Conservation (phyloP, 2,888 invertebrate species). For the Spilosoma lubricipeda region DNA sequence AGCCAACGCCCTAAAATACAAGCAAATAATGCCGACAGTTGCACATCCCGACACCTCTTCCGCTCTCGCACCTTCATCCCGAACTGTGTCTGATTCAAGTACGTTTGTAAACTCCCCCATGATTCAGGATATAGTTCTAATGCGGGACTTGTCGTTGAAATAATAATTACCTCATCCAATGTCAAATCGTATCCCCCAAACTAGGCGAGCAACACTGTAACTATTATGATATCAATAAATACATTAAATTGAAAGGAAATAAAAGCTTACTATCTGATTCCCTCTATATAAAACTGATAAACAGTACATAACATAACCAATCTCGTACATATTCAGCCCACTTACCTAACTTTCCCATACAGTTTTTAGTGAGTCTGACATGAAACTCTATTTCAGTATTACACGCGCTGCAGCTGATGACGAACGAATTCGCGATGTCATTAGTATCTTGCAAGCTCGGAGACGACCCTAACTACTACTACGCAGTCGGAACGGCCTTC, state of each 20-base stretch:
- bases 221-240: not conserved
- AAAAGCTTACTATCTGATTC: no score
- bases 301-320: not conserved
- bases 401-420: conserved; percentile 97
- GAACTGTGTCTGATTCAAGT: no score
- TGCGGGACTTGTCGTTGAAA: no score
- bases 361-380: conserved; percentile 17
- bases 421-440: conserved; percentile 96
- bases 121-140: no score
- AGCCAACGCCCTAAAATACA: no score
- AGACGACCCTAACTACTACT: conserved; percentile 96
- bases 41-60: no score
- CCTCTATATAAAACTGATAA: not conserved
- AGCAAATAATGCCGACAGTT: no score
- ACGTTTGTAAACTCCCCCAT: no score
- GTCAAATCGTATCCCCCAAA: no score
- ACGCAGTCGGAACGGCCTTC: conserved; percentile 97
- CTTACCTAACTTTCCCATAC: conserved; percentile 76
- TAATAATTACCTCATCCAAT: no score
- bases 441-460: conserved; percentile 96
- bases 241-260: no score
- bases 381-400: conserved; percentile 86
- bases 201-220: not conserved
- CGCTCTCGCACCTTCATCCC: no score
- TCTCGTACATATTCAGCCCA: conserved; percentile 43